A percentile compares a stretch with the other conserved stretches of the same genome.
Conservation (phyloP, 2,888 invertebrate genomes). For the Heliconius charithonia region DNA sequence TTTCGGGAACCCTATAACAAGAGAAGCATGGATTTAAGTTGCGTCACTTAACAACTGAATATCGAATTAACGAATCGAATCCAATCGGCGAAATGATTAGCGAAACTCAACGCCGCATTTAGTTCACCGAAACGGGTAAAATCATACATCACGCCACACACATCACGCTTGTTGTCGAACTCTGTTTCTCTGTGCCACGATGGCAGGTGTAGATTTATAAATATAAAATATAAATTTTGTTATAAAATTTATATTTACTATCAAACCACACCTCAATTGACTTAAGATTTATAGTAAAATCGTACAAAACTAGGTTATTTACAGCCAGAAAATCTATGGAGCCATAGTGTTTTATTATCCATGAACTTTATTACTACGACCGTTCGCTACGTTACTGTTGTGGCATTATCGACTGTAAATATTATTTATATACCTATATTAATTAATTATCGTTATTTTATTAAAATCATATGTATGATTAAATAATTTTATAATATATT, state of each 20-base stretch:
- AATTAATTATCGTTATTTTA: background rate
- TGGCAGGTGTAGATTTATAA: background rate
- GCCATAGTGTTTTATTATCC: constrained; percentile 39
- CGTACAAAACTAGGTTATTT: constrained; percentile 25
- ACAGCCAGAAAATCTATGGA: constrained; percentile 21
- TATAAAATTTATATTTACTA: background rate
- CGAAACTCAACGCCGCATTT: too few species aligned
- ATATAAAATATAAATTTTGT: background rate
- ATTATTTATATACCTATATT: background rate
- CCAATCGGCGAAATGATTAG: too few species aligned
- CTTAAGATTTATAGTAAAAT: constrained; percentile 20
- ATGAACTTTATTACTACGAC: constrained; percentile 36
- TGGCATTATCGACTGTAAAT: constrained; percentile 21
- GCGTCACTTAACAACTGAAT: too few species aligned
- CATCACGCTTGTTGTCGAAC: too few species aligned
- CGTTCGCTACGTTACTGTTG: constrained; percentile 22
- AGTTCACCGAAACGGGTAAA: too few species aligned
- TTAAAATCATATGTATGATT: too few species aligned
- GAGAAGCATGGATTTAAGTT: background rate
- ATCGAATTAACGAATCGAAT: too few species aligned
- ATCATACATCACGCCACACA: too few species aligned
- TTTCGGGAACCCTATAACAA: background rate
- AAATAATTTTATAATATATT: too few species aligned
- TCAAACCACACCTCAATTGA: constrained; percentile 17
- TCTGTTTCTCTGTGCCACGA: too few species aligned